Base-by-base conservation (phyloP, 2,888 invertebrate species). In the Melitaea athalia region DNA sequence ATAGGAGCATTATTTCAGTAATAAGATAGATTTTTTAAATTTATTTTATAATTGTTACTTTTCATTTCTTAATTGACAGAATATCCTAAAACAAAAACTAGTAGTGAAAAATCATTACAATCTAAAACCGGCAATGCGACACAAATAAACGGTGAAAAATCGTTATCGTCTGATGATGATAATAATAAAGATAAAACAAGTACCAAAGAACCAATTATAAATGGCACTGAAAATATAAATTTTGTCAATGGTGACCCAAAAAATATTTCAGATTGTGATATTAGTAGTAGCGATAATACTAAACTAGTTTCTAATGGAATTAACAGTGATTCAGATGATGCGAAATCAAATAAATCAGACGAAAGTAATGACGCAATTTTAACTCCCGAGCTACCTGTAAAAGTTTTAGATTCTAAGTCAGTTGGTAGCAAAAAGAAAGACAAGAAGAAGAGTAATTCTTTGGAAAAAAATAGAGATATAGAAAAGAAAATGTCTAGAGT, bases 271-370 rank as follows among this genome's bases (percentile, higher is more conserved):
- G 89, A 91, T 85, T 92, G 92, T 92, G 92, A 92, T 92, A 92
- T 92, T 92, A 92, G 89, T 86, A 89, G 87, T 92, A 92, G 84
- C 89, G 84, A 86, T 88, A 89, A 85, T 83, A 80, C 83, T 89
- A 92, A 89, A 87, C 75, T 92, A 92, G 90, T 91, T 85, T 85
- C 88, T 89, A 92, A 92, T 85, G 92, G 92, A 81, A 81, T 86
- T 78, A 86, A 81, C 79, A 88, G 86, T 84, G 87, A 91, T 84
- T 83, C 85, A 74, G 88, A 89, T 76, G 88, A 89, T 74, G 78
- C 82, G 69, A 90, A 91, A 84, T 88, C 84, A 38, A 86, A 75
- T 81, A 89, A 88, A 80, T 87, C 89, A 78, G 87, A 90, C 73
- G 88, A 89, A 78, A 83, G 77, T 71, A 78, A 76, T 69, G 82